These are phyloP conservation scores for Pseudomyrmex concolor DNA, from an alignment of 1,140 invertebrate genomes.

Conservation along the genomic window DNA sequence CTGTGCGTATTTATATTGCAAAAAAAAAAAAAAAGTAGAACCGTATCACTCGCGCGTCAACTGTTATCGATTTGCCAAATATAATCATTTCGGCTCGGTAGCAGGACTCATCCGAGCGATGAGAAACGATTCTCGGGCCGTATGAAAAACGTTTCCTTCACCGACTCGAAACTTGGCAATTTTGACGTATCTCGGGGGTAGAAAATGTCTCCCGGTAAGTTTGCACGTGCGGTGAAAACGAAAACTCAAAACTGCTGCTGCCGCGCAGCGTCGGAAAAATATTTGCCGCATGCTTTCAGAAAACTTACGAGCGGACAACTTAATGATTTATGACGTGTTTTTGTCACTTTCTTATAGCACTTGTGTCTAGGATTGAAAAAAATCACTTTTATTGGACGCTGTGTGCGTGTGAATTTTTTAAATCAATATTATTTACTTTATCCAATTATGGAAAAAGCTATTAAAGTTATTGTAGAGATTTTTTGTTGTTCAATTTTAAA, in stretches of 20 bases:
- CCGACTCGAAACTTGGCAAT: conserved; percentile 55
- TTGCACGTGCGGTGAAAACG: conserved; percentile 61
- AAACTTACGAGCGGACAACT: background rate
- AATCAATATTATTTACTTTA: background rate
- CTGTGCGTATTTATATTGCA: background rate
- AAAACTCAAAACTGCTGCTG: conserved; percentile 53
- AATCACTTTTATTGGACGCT: background rate
- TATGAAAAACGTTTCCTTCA: conserved; percentile 6
- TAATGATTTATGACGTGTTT: conserved; percentile 39
- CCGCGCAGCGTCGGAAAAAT: conserved; percentile 37
- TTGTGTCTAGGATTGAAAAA: background rate
- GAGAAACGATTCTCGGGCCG: background rate
- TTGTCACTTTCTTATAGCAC: background rate
- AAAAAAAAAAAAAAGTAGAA: conserved; percentile 15
- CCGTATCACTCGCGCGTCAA: conserved; percentile 5
- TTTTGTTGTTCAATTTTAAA: background rate
- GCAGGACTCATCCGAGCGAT: conserved; percentile 25
- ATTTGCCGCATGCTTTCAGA: conserved; percentile 38
- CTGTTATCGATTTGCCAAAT: conserved; percentile 40
- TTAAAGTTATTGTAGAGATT: background rate
- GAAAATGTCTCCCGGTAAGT: conserved; percentile 41
- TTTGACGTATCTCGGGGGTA: conserved; percentile 33
- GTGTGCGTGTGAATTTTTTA: no score
- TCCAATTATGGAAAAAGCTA: background rate
- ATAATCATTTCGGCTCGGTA: conserved; percentile 47